A percentile compares a stretch with the other conserved stretches of the same genome.
phyloP scores from a whole-genome alignment of 2,797 vertebrate genomes.

The Poeciliopsis gracilis region DNA sequence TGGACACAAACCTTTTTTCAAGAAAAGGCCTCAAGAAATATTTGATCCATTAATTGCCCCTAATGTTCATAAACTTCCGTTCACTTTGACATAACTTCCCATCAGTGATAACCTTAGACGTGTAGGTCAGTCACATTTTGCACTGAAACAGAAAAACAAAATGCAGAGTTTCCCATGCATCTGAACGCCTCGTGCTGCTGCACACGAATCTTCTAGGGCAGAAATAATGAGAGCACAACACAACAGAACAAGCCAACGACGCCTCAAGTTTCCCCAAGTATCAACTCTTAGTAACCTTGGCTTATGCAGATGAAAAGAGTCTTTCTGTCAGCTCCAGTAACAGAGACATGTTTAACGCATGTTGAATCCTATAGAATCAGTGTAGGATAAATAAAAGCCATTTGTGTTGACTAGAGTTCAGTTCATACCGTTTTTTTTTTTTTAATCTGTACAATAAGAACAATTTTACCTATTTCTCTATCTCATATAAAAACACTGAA shows the following conservation, averaged over 20 bases:
- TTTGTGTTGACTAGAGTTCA: background rate
- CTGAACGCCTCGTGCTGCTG: constrained; percentile 3
- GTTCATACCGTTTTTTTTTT: background rate
- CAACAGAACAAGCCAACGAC: constrained; percentile 30
- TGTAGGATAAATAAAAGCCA: background rate
- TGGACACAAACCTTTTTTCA: background rate
- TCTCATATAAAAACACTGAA: background rate
- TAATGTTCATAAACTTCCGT: background rate
- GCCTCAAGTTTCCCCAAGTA: constrained; percentile 40
- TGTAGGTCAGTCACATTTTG: background rate
- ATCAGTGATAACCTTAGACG: background rate
- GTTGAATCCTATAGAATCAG: constrained; percentile 1
- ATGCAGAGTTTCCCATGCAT: background rate
- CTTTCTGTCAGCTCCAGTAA: background rate
- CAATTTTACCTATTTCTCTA: background rate
- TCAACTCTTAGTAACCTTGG: constrained; percentile 16
- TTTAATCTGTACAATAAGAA: background rate
- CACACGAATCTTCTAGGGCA: constrained; percentile 9
- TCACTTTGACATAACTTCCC: background rate
- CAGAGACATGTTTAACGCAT: constrained; percentile 12
- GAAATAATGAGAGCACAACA: constrained; percentile 33
- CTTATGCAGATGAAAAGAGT: constrained; percentile 6
- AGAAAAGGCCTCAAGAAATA: background rate
- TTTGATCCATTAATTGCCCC: background rate
- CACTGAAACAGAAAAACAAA: constrained; percentile 4